Conservation (phyloP, 2,113 vertebrate species). For the Rhinoptilus africanus region DNA sequence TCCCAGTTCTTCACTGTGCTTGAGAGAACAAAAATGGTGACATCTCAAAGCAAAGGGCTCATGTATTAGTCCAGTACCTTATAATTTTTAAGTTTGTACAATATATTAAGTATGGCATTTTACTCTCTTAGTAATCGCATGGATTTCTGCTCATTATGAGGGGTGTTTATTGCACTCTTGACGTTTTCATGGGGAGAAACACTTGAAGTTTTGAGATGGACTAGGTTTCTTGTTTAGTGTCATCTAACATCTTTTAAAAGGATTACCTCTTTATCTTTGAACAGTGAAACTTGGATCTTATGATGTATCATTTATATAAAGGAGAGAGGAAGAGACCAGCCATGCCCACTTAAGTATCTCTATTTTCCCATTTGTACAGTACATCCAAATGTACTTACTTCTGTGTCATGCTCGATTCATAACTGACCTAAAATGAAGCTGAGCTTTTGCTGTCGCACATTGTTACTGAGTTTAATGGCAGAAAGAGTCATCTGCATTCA, state of each 20-base stretch:
- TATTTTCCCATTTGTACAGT: neutral
- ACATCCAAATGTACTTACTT: neutral
- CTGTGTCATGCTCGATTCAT: neutral
- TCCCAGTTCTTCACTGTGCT: neutral
- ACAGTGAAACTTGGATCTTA: neutral
- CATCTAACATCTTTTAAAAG: neutral
- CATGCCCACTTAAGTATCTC: neutral
- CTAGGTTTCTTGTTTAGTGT: neutral
- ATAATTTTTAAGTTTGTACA: neutral
- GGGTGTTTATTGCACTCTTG: neutral
- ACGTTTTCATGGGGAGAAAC: neutral
- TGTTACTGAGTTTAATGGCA: neutral
- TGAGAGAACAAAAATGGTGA: neutral
- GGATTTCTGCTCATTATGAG: neutral
- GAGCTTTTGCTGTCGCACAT: neutral
- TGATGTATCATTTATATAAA: neutral
- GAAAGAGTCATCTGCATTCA: neutral
- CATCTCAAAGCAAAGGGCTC: neutral
- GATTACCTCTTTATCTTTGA: neutral
- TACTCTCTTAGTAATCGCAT: neutral
- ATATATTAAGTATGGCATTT: neutral
- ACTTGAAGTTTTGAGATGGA: neutral
- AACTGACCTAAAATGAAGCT: neutral
- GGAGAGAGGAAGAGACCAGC: neutral
- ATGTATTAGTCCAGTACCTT: neutral